Evolutionary conservation across 2,888 invertebrate species (phyloP).

Genomic region (Lasioglossum zephyrum): DNA sequence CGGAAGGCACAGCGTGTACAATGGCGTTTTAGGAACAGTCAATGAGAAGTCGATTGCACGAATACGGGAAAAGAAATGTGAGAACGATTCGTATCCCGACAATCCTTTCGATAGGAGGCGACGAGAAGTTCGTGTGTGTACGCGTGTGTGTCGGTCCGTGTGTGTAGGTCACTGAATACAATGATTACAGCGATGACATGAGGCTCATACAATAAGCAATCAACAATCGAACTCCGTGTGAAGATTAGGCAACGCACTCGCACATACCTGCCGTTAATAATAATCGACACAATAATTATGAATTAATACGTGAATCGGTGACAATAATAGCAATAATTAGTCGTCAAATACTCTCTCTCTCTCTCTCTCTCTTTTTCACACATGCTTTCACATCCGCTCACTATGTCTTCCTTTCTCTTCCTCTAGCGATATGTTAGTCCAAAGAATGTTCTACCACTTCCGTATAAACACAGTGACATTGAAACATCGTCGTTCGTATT

Average conservation of each 20-base stretch:
- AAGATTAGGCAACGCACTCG: conserved; percentile 63
- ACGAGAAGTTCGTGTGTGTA: conserved; percentile 30
- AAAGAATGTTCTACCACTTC: conserved; percentile 72
- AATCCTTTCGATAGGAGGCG: conserved; percentile 38
- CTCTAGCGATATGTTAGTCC: conserved; percentile 79
- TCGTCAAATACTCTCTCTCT: conserved; percentile 56
- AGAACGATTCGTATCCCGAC: conserved; percentile 30
- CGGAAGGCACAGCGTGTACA: conserved; percentile 44
- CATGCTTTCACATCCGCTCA: conserved; percentile 4
- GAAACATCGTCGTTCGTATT: conserved; percentile 76
- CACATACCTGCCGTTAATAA: conserved; percentile 42
- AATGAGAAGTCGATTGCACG: conserved; percentile 48
- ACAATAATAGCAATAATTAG: conserved; percentile 65
- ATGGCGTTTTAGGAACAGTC: conserved; percentile 58
- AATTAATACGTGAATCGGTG: conserved; percentile 52
- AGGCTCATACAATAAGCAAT: conserved; percentile 59
- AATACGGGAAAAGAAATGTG: not conserved
- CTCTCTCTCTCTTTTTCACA: not conserved
- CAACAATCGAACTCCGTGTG: conserved; percentile 57
- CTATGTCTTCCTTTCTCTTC: not conserved
- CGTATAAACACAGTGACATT: conserved; percentile 78
- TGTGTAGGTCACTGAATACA: conserved; percentile 40
- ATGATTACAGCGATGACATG: conserved; percentile 50
- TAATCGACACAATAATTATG: conserved; percentile 45
- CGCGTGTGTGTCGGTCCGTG: not conserved